A percentile compares a stretch with the other conserved stretches of the same genome.
These are phyloP conservation scores for Thecocarcelia acutangulata DNA, from an alignment of 2,888 invertebrate species.

Conservation along the genomic window DNA sequence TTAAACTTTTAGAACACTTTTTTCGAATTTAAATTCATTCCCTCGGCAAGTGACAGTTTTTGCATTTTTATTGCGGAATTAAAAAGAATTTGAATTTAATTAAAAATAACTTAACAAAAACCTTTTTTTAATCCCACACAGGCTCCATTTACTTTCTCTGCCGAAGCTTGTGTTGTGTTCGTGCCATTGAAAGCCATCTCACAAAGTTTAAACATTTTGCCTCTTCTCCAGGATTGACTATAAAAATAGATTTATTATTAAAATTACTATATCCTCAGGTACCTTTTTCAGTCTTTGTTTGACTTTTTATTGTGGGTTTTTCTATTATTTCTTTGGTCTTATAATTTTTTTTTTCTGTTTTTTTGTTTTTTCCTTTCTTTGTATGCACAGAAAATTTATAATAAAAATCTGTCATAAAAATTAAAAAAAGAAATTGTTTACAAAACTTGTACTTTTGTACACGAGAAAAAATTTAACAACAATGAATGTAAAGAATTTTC, in stretches of 20 bases:
- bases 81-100: constrained; percentile 59
- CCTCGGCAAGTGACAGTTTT: background rate
- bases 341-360: background rate
- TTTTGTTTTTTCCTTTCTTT: constrained; percentile 13
- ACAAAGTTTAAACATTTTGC: constrained; percentile 35
- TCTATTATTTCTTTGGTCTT: constrained; percentile 1
- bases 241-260: constrained; percentile 57
- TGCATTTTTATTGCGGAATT: constrained; percentile 12
- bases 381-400: constrained; percentile 25
- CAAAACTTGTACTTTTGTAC: constrained; percentile 35
- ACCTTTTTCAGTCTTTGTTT: constrained; percentile 49
- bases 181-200: constrained; percentile 56
- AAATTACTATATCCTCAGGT: constrained; percentile 56
- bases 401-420: constrained; percentile 56
- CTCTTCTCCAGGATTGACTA: constrained; percentile 2
- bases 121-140: constrained; percentile 7
- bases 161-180: constrained; percentile 18
- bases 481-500: constrained; percentile 61
- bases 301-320: constrained; percentile 36
- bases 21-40: background rate
- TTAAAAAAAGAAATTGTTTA: constrained; percentile 44
- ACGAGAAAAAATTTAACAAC: constrained; percentile 33
- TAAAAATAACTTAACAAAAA: constrained; percentile 53
- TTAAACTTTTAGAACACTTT: background rate
- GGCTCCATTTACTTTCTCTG: constrained; percentile 26